Evolutionary conservation across 2,113 vertebrate species (phyloP).

Genomic region (Bubo scandiacus): DNA sequence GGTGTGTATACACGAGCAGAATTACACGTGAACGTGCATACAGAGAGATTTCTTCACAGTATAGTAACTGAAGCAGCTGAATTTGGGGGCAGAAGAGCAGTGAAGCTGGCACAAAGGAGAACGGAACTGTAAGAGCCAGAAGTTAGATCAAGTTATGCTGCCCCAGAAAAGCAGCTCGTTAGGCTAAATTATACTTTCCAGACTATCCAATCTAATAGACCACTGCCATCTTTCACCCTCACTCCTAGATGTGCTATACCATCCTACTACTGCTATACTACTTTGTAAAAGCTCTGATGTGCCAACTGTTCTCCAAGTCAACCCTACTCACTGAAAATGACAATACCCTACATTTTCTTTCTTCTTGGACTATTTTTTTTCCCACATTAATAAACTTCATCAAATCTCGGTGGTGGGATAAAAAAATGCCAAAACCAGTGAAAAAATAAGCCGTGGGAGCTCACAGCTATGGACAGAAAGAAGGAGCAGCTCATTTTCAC

Average conservation of each 20-base stretch:
- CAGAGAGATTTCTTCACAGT: background rate
- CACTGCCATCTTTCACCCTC: background rate
- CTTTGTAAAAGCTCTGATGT: background rate
- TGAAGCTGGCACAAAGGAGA: background rate
- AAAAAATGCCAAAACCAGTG: background rate
- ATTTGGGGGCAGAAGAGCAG: background rate
- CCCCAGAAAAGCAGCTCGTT: background rate
- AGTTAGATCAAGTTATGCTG: background rate
- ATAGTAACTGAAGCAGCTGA: background rate
- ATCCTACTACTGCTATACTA: background rate
- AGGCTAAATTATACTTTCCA: background rate
- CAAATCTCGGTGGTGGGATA: fast-evolving
- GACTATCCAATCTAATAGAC: background rate
- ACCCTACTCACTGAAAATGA: background rate
- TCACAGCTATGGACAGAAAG: background rate
- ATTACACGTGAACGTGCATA: fast-evolving
- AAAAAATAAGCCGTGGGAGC: background rate
- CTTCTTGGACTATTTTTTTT: background rate
- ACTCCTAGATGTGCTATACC: background rate
- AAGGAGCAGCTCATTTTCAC: background rate
- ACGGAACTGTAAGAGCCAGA: background rate
- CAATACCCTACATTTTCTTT: background rate
- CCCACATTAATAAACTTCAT: background rate
- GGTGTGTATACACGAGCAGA: background rate
- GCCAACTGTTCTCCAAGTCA: background rate